Percentiles rank a stretch among this genome's conserved stretches.
phyloP scores from a whole-genome alignment of 2,113 vertebrate species.

The Malurus cyaneus region DNA sequence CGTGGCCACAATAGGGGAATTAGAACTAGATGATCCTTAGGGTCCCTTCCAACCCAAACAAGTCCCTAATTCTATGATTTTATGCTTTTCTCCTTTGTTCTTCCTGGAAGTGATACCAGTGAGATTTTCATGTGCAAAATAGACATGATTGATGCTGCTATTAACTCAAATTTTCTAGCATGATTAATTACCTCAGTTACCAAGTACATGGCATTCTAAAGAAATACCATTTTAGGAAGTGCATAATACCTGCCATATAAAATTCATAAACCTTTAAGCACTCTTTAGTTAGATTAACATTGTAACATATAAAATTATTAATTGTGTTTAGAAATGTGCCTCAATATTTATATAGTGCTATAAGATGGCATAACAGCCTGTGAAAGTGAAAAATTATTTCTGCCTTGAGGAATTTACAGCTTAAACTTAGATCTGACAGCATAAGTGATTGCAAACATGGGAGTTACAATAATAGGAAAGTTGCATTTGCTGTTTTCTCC shows the following conservation, averaged over 20 bases:
- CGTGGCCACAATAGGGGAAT: accelerated
- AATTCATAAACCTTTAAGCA: not conserved
- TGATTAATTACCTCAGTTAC: not conserved
- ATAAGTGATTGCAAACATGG: not conserved
- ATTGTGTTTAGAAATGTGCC: not conserved
- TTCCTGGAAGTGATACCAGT: not conserved
- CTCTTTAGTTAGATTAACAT: not conserved
- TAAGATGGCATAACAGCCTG: not conserved
- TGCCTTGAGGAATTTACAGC: not conserved
- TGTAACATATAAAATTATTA: not conserved
- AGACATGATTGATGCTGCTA: not conserved
- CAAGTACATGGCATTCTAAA: not conserved
- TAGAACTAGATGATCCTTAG: not conserved
- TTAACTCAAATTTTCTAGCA: not conserved
- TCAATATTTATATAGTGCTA: not conserved
- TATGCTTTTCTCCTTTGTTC: not conserved
- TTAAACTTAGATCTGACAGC: not conserved
- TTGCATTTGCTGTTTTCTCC: not conserved
- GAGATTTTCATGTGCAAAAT: not conserved
- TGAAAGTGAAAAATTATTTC: slow-evolving; percentile 4
- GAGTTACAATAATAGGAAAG: not conserved
- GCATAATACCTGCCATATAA: not conserved
- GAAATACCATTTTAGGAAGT: slow-evolving; percentile 2
- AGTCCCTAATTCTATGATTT: not conserved
- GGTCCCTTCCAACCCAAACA: not conserved